A percentile compares a stretch with the other conserved stretches of the same genome.
These are phyloP conservation scores for Aptenodytes patagonicus DNA, from an alignment of 2,113 vertebrate genomes.

Conservation along the genomic window DNA sequence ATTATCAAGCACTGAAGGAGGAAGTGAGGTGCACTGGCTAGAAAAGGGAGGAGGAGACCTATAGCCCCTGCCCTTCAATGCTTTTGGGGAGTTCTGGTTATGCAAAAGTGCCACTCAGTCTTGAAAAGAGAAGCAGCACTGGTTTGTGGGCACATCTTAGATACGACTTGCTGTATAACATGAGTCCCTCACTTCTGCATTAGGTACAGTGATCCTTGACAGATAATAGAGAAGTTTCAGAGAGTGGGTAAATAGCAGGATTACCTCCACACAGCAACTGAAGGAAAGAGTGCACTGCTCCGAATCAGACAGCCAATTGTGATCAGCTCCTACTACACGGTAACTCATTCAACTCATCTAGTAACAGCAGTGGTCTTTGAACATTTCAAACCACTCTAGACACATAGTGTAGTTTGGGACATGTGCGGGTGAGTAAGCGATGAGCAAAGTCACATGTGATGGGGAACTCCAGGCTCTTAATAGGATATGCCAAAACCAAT, in stretches of 20 bases:
- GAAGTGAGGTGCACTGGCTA: not conserved
- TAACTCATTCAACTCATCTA: not conserved
- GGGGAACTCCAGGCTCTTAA: not conserved
- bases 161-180: fast-evolving
- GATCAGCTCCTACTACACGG: not conserved
- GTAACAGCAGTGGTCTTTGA: fast-evolving
- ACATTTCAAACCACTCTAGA: not conserved
- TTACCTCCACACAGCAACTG: not conserved
- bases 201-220: not conserved
- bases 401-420: not conserved
- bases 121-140: not conserved
- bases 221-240: no score
- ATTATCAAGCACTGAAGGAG: not conserved
- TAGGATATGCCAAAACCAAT: not conserved
- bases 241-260: not conserved
- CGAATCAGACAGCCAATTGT: fast-evolving
- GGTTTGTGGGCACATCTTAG: not conserved
- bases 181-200: not conserved
- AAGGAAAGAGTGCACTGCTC: not conserved
- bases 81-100: not conserved
- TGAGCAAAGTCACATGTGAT: not conserved
- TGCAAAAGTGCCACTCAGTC: not conserved
- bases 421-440: not conserved
- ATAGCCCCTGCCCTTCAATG: not conserved
- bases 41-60: not conserved